phyloP scores from a whole-genome alignment of 2,797 vertebrate species.

The Natrix natrix region DNA sequence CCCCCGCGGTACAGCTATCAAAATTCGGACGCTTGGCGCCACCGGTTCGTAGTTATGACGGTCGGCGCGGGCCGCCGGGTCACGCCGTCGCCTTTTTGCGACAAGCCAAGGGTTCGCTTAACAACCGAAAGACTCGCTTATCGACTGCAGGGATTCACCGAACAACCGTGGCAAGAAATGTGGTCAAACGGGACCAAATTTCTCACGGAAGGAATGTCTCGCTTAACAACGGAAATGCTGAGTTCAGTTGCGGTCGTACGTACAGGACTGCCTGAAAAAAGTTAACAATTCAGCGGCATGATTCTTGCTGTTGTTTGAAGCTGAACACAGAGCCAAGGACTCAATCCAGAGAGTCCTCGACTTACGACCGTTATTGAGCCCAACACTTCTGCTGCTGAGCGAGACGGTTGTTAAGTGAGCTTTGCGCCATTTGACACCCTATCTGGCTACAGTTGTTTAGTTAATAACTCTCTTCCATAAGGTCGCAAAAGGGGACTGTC shows the following conservation, averaged over 20 bases:
- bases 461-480: background rate
- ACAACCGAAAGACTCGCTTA: no score
- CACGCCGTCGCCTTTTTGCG: background rate
- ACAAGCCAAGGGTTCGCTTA: no score
- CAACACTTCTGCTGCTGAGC: background rate
- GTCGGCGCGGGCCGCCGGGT: rapidly evolving
- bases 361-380: background rate
- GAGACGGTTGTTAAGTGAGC: background rate
- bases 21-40: background rate
- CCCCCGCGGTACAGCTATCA: background rate
- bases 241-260: rapidly evolving
- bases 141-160: no score
- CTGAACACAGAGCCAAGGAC: background rate
- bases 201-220: background rate
- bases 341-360: background rate
- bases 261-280: background rate
- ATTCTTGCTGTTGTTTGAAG: background rate
- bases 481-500: no score
- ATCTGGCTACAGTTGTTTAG: background rate
- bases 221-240: background rate
- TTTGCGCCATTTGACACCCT: background rate
- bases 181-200: rapidly evolving
- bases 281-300: background rate
- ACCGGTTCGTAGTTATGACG: background rate
- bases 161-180: no score